Conservation (phyloP, 2,797 vertebrate genomes). For the Phataginus tetradactyla region DNA sequence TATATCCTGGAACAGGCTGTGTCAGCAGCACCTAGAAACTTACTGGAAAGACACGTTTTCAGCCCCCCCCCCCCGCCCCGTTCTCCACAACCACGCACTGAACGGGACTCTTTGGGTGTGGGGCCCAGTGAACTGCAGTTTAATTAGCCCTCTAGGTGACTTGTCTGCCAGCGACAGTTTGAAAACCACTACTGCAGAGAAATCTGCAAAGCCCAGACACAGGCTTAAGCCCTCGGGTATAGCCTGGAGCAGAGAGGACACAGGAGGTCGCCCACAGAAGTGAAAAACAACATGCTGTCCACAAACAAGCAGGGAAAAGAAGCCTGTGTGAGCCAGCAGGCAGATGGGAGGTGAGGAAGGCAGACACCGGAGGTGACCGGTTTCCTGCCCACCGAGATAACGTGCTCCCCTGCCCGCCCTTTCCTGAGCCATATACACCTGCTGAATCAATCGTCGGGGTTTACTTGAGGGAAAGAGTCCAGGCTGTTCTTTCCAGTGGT, state of each 20-base stretch:
- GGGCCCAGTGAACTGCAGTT: not conserved
- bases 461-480: constrained; percentile 62
- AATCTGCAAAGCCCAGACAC: not conserved
- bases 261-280: constrained; percentile 40
- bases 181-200: not conserved
- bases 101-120: not conserved
- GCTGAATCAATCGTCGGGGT: constrained; percentile 61
- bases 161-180: accelerated
- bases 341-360: not conserved
- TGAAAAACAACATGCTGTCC: constrained; percentile 9
- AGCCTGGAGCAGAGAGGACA: constrained; percentile 2
- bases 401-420: not conserved
- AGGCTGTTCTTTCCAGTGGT: constrained; percentile 61
- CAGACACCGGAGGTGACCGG: not conserved
- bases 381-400: constrained; percentile 34
- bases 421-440: constrained; percentile 68
- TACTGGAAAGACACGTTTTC: not conserved
- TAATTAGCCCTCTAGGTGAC: not conserved
- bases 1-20: not conserved
- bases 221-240: not conserved
- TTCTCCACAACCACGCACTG: too few species aligned
- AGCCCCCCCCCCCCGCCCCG: not conserved
- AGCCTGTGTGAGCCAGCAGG: not conserved
- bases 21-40: not conserved
- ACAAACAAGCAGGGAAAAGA: constrained; percentile 36